Percentiles rank a stretch among this genome's conserved stretches.
Conservation (phyloP, 2,797 vertebrate species). For the Oreonectes daqikongensis region DNA sequence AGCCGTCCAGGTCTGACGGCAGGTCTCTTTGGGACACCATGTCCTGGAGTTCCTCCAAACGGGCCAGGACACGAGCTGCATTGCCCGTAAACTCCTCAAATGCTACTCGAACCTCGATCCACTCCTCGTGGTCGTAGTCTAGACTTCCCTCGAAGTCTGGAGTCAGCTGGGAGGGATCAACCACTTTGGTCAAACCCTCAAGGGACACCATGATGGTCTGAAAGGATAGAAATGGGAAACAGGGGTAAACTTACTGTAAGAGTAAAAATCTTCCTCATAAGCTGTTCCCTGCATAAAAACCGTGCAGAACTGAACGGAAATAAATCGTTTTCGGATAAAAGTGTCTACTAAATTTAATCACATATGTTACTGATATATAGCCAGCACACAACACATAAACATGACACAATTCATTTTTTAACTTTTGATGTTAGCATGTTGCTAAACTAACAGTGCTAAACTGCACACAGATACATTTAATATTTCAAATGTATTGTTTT, state of each 20-base stretch:
- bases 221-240: neutral
- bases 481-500: neutral
- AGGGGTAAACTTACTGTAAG: neutral
- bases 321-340: too few relatives aligned
- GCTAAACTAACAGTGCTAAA: too few relatives aligned
- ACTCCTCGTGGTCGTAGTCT: constrained; percentile 97
- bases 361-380: too few relatives aligned
- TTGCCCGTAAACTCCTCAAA: constrained; percentile 96
- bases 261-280: neutral
- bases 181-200: constrained; percentile 97
- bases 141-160: constrained; percentile 96
- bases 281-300: too few relatives aligned
- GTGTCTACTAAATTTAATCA: too few relatives aligned
- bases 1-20: constrained; percentile 92
- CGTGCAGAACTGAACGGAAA: too few relatives aligned
- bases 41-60: constrained; percentile 95
- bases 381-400: too few relatives aligned
- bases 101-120: constrained; percentile 92
- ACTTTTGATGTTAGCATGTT: too few relatives aligned
- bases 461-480: too few relatives aligned
- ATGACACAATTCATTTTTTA: too few relatives aligned
- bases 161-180: constrained; percentile 96
- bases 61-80: constrained; percentile 87
- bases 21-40: constrained; percentile 92
- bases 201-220: constrained; percentile 98